Conservation (phyloP, 2,113 vertebrate species). For the Nanorana parkeri region DNA sequence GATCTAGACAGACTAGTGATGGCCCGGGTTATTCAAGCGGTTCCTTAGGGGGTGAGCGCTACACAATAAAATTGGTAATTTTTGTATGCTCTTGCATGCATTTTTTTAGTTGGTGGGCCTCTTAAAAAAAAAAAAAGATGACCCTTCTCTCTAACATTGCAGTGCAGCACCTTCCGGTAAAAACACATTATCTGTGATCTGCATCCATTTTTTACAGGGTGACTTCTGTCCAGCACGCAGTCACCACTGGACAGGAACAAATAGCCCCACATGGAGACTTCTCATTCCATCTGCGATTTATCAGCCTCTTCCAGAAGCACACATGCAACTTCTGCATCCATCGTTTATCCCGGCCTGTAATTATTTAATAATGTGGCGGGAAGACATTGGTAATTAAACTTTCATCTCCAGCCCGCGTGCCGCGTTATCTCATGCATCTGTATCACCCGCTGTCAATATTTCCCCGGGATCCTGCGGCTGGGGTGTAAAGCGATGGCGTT, state of each 20-base stretch:
- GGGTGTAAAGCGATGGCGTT: not conserved
- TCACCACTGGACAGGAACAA: not conserved
- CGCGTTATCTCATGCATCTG: not conserved
- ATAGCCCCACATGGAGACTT: not conserved
- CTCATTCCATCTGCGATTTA: not conserved
- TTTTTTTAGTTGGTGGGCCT: no score
- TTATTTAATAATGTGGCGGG: not conserved
- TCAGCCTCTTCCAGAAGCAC: not conserved
- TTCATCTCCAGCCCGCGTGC: not conserved
- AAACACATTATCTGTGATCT: not conserved
- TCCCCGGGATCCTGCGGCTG: not conserved
- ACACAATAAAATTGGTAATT: no score
- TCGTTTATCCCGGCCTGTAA: not conserved
- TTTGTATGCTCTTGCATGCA: no score
- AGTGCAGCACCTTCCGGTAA: not conserved
- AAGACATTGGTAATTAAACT: constrained; percentile 10
- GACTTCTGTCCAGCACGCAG: not conserved
- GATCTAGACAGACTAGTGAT: no score
- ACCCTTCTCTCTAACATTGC: no score
- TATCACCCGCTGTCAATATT: constrained; percentile 5
- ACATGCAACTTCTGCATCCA: not conserved
- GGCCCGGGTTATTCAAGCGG: no score
- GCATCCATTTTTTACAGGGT: not conserved
- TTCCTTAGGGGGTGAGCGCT: no score
- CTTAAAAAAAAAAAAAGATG: no score